A percentile compares a stretch with the other conserved stretches of the same genome.
phyloP scores from a whole-genome alignment of 1,140 invertebrate species.

The Gonioctena quinquepunctata region DNA sequence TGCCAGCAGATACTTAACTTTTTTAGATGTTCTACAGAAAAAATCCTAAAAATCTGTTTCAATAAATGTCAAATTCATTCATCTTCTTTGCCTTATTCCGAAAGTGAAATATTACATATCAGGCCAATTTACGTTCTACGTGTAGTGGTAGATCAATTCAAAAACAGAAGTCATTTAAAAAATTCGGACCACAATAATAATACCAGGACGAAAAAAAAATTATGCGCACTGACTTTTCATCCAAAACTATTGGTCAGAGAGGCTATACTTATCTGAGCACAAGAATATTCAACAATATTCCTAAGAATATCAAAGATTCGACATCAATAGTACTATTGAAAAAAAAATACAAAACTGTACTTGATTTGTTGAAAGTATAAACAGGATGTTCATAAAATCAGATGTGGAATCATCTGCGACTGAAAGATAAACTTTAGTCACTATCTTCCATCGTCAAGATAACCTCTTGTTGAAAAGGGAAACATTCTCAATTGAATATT shows the following conservation, averaged over 20 bases:
- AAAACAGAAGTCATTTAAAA: background rate
- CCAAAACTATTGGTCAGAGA: background rate
- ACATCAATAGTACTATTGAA: background rate
- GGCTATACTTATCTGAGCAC: background rate
- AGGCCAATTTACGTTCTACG: background rate
- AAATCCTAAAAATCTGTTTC: too few species aligned
- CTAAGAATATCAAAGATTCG: constrained; percentile 1
- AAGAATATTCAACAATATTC: constrained; percentile 3
- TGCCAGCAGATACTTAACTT: too few species aligned
- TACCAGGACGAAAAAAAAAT: constrained; percentile 3
- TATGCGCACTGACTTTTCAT: background rate
- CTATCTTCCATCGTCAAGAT: too few species aligned
- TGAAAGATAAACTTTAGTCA: too few species aligned
- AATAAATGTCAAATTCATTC: too few species aligned
- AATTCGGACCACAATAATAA: background rate
- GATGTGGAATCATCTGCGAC: too few species aligned
- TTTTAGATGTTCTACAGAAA: too few species aligned
- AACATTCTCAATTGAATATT: too few species aligned
- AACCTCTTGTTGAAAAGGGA: too few species aligned
- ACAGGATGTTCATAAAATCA: background rate
- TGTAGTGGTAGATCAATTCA: background rate
- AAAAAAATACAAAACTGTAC: too few species aligned
- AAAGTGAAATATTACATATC: background rate
- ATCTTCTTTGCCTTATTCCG: background rate
- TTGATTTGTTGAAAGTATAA: too few species aligned